These are phyloP conservation scores for Halcyon malimbica DNA, from an alignment of 2,113 vertebrate genomes.

Conservation along the genomic window DNA sequence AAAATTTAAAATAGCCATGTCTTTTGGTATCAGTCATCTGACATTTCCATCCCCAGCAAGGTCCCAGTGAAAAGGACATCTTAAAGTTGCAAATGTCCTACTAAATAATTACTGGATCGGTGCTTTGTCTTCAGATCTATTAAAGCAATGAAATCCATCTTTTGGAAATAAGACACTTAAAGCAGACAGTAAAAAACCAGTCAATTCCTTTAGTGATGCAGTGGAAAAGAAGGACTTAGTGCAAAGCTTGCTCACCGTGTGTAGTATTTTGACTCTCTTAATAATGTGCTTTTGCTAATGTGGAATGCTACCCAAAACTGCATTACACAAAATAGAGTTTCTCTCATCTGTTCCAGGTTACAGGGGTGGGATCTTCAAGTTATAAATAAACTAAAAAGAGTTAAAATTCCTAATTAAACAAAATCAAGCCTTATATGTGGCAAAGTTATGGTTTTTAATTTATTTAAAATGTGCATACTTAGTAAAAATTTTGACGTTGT, in stretches of 20 bases:
- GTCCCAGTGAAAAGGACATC: background rate
- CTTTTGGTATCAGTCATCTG: background rate
- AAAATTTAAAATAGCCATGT: background rate
- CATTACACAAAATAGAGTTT: background rate
- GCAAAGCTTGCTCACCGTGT: background rate
- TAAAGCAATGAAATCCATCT: background rate
- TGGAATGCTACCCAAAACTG: background rate
- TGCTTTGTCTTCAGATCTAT: background rate
- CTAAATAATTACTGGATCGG: background rate
- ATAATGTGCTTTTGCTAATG: background rate
- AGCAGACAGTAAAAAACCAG: background rate
- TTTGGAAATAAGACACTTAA: background rate
- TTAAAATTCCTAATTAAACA: background rate
- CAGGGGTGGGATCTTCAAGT: background rate
- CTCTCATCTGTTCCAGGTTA: background rate
- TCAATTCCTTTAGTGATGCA: background rate
- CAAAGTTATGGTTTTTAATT: background rate
- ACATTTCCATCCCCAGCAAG: background rate
- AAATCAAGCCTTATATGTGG: background rate
- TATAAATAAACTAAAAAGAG: background rate
- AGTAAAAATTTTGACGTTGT: background rate
- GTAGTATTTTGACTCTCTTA: background rate
- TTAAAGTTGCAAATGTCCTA: background rate
- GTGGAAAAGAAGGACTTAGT: background rate
- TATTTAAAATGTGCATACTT: background rate